Evolutionary conservation across 2,797 vertebrate genomes (phyloP), one percentile per base, ranked within the genome.

Genomic region (Myiotriccus ornatus): DNA sequence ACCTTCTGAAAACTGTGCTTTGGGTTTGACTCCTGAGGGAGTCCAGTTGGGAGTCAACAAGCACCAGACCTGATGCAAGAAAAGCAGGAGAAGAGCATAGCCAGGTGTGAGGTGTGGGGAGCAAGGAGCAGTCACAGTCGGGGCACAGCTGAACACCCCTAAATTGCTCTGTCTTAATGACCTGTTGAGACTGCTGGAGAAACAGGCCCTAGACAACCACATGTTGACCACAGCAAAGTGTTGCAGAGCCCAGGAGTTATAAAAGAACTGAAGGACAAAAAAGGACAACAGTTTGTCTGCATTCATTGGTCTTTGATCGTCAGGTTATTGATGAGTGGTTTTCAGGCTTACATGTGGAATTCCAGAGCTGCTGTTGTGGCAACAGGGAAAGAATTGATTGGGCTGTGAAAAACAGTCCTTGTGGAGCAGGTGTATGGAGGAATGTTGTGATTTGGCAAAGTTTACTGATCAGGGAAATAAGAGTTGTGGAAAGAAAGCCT

Each of bases 41-140:
- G 12, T 4, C 28, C 32, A 12, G 21, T 0, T 76, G 59, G 27
- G 20, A 81, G 14, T 8, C 52, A 84, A 12, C 0, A 0, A 44
- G 22, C 37, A 21, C 10, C 21, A 68, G 25, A 68, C 17, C 19
- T 46, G 59, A 20, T 28, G 9, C 20, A 76, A 56, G 41, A 89
- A 35, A 62, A 77, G 70, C 59, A 63, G 39, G 12, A 71, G 59
- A 50, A 34, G 7, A 55, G 21, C 52, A 16, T 3, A 78, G 32
- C 5, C 22, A 50, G 43, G 28, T 12, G 35, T n/a, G n/a, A 83
- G 22, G 16, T 25, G 13, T 0, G 6, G 41, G 20, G 49, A 93
- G 9, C 35, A 63, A 64, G 25, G 37, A 84, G 65, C 43, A 81
- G 44, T 16, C 16, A 5, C 39, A 50, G 78, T 7, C 59, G 34